Evolutionary conservation across 2,113 vertebrate genomes (phyloP).

Genomic region (Lycocorax pyrrhopterus): DNA sequence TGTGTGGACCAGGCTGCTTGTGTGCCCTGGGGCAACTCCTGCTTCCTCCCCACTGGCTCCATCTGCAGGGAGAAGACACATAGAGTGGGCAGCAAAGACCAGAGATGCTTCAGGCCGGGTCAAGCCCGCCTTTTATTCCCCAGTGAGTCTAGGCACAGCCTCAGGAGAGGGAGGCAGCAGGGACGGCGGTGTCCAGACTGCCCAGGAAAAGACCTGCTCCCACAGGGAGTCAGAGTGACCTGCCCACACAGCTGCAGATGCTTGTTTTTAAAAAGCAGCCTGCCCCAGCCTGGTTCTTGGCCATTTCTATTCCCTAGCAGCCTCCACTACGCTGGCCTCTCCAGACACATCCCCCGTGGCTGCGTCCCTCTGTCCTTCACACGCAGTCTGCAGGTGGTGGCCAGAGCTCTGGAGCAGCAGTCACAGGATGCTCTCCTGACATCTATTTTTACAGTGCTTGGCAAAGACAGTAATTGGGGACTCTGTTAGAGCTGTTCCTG

Average conservation of each 20-base stretch:
- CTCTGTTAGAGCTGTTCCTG: not conserved
- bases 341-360: not conserved
- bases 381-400: not conserved
- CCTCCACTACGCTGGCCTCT: not conserved
- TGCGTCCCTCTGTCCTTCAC: not conserved
- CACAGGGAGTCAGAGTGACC: not conserved
- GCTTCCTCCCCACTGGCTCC: not conserved
- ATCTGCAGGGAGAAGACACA: not conserved
- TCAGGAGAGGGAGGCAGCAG: not conserved
- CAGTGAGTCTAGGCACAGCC: not conserved
- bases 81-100: not conserved
- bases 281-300: not conserved
- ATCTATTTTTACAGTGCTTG: not conserved
- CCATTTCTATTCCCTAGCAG: not conserved
- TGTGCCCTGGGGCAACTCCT: not conserved
- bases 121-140: not conserved
- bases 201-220: not conserved
- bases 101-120: not conserved
- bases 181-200: not conserved
- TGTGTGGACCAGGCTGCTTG: rapidly evolving
- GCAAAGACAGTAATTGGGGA: not conserved
- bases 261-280: not conserved
- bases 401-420: not conserved
- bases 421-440: not conserved
- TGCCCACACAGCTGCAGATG: not conserved